Evolutionary conservation across 2,113 vertebrate genomes (phyloP), one percentile per base, ranked within the genome.

Genomic region (Lethenteron reissneri): DNA sequence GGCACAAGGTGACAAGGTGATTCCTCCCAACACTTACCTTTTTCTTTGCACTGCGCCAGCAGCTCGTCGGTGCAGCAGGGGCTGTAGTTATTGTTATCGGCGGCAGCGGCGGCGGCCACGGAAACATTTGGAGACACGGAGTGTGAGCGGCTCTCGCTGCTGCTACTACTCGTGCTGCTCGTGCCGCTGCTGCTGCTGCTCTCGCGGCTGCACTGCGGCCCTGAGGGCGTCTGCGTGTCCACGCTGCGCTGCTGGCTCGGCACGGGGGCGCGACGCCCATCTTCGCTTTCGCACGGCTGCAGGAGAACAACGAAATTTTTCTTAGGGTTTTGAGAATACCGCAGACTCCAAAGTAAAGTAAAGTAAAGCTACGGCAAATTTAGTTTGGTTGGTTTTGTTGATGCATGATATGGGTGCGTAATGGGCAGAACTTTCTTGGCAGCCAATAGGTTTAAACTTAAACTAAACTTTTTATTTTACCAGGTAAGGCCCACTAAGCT

Each of bases 261-360:
- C 0, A 89, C 89, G 0, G 94, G 94, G 0, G 94, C 94, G 0
- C 92, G 91, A 73, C 97, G 94, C 71, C 94, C 94, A 2, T 97
- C 94, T 10, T 90, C 91, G 74, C 94, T 88, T 60, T 99, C 94
- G 77, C 96, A 92, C 6, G 88, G 90, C 90, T 95, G 80, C 9
- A 70, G 17, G 59, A 71, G 71, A 72, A 19, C n/a, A 56, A 62
- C 41, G 41, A 6, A 12, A 57, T 57, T 57, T 10, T 68, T 21
- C 56, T 72, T 72, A 56, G 8, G 17, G 12, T n/a, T 12, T 64
- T 15, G 8, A n/a, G 4, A 1, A 11, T n/a, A 25, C 58, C 9
- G 57, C 13, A 56, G 59, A 57, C 57, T 21, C 58, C 2, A 17
- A 3, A 15, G 25, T 14, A 13, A 15, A 71, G 25, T 14, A 13